Evolutionary conservation across 2,797 vertebrate genomes (phyloP).

Genomic region (Pantherophis alleghaniensis): DNA sequence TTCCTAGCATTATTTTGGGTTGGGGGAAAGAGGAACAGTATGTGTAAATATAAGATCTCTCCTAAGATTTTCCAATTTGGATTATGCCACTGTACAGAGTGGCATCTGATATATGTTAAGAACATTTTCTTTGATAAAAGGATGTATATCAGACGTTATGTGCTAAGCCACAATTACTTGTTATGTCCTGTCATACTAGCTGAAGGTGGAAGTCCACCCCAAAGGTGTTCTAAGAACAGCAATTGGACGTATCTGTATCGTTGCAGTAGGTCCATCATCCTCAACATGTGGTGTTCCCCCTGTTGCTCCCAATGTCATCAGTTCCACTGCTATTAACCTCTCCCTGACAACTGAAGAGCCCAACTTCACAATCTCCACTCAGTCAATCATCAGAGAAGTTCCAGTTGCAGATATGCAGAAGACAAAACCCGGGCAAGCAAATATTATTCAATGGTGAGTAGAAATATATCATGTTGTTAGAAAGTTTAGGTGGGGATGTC

Average conservation of each 20-base stretch:
- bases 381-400: slow-evolving; percentile 16
- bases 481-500: not conserved
- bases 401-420: slow-evolving; percentile 3
- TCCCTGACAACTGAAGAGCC: slow-evolving; percentile 35
- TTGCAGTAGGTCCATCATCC: slow-evolving; percentile 16
- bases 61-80: not conserved
- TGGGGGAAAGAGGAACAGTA: not conserved
- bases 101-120: not conserved
- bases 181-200: not conserved
- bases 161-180: not conserved
- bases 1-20: not conserved
- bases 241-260: not conserved
- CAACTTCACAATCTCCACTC: not conserved
- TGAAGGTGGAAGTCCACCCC: not conserved
- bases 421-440: slow-evolving; percentile 9
- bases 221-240: not conserved
- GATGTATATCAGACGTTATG: not conserved
- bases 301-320: slow-evolving; percentile 8
- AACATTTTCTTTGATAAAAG: not conserved
- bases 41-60: not conserved
- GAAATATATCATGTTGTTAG: not conserved
- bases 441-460: slow-evolving; percentile 45
- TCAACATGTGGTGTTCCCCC: not conserved
- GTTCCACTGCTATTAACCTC: slow-evolving; percentile 29
- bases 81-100: not conserved